phyloP scores from a whole-genome alignment of 2,888 invertebrate genomes.

The Drosophila incognita region DNA sequence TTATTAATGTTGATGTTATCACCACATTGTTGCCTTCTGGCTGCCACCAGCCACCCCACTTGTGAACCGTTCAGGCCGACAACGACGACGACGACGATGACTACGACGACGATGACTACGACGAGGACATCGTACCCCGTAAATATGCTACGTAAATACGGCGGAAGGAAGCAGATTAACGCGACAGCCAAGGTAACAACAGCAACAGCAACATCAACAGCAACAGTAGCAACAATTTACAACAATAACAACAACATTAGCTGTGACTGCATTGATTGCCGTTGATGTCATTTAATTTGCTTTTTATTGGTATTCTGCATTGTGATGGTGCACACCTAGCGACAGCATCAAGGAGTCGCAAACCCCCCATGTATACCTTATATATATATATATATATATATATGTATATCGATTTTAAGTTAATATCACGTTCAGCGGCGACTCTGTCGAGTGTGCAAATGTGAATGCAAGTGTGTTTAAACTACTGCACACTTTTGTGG shows the following conservation, averaged over 20 bases:
- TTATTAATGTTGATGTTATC: slow-evolving; percentile 15
- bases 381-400: background rate
- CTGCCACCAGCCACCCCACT: background rate
- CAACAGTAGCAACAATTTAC: slow-evolving; percentile 6
- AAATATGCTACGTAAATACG: slow-evolving; percentile 64
- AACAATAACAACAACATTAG: slow-evolving; percentile 12
- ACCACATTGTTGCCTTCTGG: slow-evolving; percentile 1
- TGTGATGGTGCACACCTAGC: slow-evolving; percentile 2
- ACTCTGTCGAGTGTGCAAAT: background rate
- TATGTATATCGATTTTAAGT: slow-evolving; percentile 50
- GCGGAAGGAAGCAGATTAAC: slow-evolving; percentile 71
- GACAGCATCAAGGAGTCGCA: background rate
- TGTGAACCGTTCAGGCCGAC: background rate
- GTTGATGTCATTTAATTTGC: slow-evolving; percentile 28
- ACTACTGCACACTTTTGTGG: slow-evolving; percentile 8
- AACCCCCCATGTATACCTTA: background rate
- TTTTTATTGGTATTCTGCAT: slow-evolving; percentile 32
- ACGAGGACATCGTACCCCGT: slow-evolving; percentile 27
- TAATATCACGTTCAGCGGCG: slow-evolving; percentile 31
- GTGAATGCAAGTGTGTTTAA: slow-evolving; percentile 5
- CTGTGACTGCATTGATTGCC: slow-evolving; percentile 25
- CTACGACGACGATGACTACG: background rate
- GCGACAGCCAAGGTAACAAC: slow-evolving; percentile 54
- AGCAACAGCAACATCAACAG: slow-evolving; percentile 4
- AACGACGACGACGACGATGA: background rate